A percentile compares a stretch with the other conserved stretches of the same genome.
These are phyloP conservation scores for Mylabris phalerata DNA, from an alignment of 1,140 invertebrate genomes.

Conservation along the genomic window DNA sequence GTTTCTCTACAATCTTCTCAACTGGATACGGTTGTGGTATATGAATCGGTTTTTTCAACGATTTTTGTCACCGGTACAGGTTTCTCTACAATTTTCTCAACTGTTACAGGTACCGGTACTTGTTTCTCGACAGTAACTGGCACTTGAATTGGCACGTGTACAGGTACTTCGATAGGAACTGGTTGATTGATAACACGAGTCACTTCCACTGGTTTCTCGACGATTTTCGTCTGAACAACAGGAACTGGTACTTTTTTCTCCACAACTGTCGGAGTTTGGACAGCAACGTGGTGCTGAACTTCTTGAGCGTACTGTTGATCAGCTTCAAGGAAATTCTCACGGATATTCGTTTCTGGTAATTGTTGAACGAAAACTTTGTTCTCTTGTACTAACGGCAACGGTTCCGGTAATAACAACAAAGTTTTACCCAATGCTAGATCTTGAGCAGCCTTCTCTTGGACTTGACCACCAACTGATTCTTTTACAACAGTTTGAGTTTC, in stretches of 20 bases:
- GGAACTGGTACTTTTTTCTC: slow-evolving; percentile 44
- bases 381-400: neutral
- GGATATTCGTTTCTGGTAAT: neutral
- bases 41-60: slow-evolving; percentile 48
- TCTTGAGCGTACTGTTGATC: slow-evolving; percentile 21
- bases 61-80: slow-evolving; percentile 45
- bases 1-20: slow-evolving; percentile 51
- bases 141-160: slow-evolving; percentile 41
- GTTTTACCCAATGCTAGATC: slow-evolving; percentile 30
- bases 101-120: slow-evolving; percentile 12
- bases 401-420: slow-evolving; percentile 25
- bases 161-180: slow-evolving; percentile 40
- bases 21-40: slow-evolving; percentile 40
- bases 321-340: slow-evolving; percentile 6
- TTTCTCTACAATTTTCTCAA: slow-evolving; percentile 42
- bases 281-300: slow-evolving; percentile 41
- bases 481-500: neutral
- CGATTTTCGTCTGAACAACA: slow-evolving; percentile 11
- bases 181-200: slow-evolving; percentile 51
- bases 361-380: neutral
- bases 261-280: slow-evolving; percentile 43
- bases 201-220: slow-evolving; percentile 38
- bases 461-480: slow-evolving; percentile 21
- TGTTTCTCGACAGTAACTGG: slow-evolving; percentile 41
- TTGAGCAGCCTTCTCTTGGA: slow-evolving; percentile 18